Conservation (phyloP, 2,888 invertebrate genomes). For the Pseudoips prasinana region DNA sequence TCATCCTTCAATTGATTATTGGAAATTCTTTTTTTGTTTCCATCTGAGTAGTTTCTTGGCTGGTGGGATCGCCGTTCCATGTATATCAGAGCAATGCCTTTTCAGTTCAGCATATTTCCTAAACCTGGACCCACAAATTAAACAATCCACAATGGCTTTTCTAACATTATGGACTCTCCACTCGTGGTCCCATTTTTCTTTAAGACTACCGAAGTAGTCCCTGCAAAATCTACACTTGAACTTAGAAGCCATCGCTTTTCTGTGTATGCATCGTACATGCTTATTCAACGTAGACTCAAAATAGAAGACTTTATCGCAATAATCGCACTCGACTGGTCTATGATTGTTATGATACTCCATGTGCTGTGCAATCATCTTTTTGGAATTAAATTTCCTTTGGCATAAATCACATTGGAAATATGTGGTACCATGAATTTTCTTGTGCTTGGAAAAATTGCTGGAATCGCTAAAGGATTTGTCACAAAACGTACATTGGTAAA, state of each 20-base stretch:
- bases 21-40: constrained; percentile 19
- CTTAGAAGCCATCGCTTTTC: constrained; percentile 37
- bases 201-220: constrained; percentile 52
- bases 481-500: constrained; percentile 73
- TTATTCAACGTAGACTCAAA: constrained; percentile 72
- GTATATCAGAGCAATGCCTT: constrained; percentile 51
- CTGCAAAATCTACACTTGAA: constrained; percentile 63
- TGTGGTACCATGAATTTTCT: constrained; percentile 67
- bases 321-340: constrained; percentile 51
- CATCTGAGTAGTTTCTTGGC: constrained; percentile 51
- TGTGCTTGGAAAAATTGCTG: constrained; percentile 77
- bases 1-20: constrained; percentile 14
- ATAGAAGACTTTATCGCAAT: constrained; percentile 60
- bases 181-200: constrained; percentile 76
- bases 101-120: constrained; percentile 69
- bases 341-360: constrained; percentile 69
- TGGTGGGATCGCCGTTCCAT: constrained; percentile 52
- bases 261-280: constrained; percentile 61
- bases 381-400: constrained; percentile 72
- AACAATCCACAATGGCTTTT: constrained; percentile 66
- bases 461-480: constrained; percentile 76
- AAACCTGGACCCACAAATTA: constrained; percentile 61
- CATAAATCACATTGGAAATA: constrained; percentile 72
- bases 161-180: constrained; percentile 69
- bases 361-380: constrained; percentile 69